Base-by-base conservation (phyloP, 2,797 vertebrate genomes). In the Neostethus bicornis region DNA sequence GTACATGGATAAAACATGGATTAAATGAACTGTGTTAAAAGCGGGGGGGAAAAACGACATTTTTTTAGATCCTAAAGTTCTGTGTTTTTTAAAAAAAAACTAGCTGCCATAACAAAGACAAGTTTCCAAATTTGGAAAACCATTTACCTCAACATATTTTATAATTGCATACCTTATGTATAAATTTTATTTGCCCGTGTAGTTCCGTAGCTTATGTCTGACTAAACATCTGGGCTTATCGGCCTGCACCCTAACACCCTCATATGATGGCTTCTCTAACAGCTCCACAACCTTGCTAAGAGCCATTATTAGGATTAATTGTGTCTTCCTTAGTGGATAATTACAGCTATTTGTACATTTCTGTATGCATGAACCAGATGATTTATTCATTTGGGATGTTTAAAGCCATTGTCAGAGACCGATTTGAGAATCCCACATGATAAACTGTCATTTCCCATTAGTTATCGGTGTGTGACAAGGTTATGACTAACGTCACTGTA, bases 401-500 rank as follows among this genome's bases (percentile, higher is more conserved):
- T n/a, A 74, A 77, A 74, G 76, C 61, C 61, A 21, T 58, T 76
- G 72, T 84, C 78, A 70, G 56, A 31, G 28, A 54, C 70, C 59
- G 70, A 68, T 73, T 69, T 80, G 62, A 77, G 65, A 61, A 57
- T 57, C 54, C 53, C 29, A 59, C 14, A 14, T 80, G 74, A 86
- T 78, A 28, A 70, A 87, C 64, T 65, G 61, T 23, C 51, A 68
- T 63, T n/a, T 60, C 68, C 74, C 56, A 62, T 70, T 3, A 85
- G 81, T 52, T 75, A 70, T 81, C 66, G 59, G 73, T n/a, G 64
- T 61, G 81, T 76, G 66, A 80, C 81, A 37, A 39, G 78, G 83
- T 86, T 77, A 80, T 58, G 78, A 75, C 81, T 81, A 77, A 89
- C 87, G 85, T 86, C 85, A 66, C 67, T 61, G 37, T 68, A 57